Base-by-base conservation (phyloP, 2,113 vertebrate species). In the Lathamus discolor region DNA sequence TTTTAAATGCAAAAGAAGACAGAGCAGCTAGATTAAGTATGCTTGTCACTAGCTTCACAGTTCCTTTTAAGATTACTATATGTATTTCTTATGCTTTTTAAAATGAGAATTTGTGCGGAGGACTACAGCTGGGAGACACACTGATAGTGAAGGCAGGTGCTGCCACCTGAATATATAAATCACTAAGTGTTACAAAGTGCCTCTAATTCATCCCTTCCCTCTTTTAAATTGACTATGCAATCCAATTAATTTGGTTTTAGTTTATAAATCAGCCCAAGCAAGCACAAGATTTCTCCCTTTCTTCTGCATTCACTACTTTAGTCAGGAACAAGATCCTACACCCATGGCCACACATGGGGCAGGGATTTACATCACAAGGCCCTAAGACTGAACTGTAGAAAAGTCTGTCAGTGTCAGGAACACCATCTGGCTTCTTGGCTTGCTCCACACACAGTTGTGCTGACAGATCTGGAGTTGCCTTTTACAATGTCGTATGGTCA, bases 401-500 rank as follows among this genome's bases (percentile, higher is more conserved):
- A 97, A 62, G 63, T 27, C 88, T 92, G 76, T 64, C 95, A 88
- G 90, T 55, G 3, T 83, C 66, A 94, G 63, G 67, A 94, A 7
- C 41, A 93, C 93, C 97, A 96, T 66, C 96, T 96, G 97, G 94
- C 88, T 90, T 92, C 96, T 94, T 94, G 92, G 92, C 91, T 55
- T 68, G 67, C 44, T 96, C 57, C 91, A 63, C 81, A 59, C 64
- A 52, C 63, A 62, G 91, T 13, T 70, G 92, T 46, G 66, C 93
- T 94, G 96, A 91, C 96, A 97, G 95, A 76, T 91, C 96, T 85
- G 62, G 92, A 93, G 95, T 17, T 94, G 94, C 94, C 90, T 97
- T 95, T 94, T 57, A 29, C 78, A 63, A 92, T 82, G 89, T 93
- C 95, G 84, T 61, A 93, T 24, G 37, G 92, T 31, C 90, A 33